Conservation (phyloP, 1,140 invertebrate genomes). For the Bombus affinis region DNA sequence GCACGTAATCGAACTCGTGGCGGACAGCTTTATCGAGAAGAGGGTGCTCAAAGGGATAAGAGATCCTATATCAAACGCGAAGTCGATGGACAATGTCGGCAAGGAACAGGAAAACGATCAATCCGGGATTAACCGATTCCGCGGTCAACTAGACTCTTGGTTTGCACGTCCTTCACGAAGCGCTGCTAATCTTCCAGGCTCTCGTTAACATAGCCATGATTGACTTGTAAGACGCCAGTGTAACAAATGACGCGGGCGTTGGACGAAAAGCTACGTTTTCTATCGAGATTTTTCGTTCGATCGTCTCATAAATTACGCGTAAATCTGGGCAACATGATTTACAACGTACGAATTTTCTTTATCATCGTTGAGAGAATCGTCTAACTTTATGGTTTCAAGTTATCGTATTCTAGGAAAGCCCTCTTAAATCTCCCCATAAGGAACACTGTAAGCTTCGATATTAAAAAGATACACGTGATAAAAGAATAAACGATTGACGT, state of each 20-base stretch:
- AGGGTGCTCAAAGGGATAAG: neutral
- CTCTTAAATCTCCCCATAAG: neutral
- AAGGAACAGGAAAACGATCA: slow-evolving; percentile 38
- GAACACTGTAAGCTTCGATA: neutral
- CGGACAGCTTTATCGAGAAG: neutral
- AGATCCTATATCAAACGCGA: neutral
- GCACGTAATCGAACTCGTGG: slow-evolving; percentile 1
- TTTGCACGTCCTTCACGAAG: slow-evolving; percentile 9
- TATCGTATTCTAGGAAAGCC: neutral
- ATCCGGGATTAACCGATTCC: slow-evolving; percentile 46
- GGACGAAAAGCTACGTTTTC: neutral
- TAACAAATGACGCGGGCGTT: slow-evolving; percentile 31
- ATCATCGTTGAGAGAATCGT: neutral
- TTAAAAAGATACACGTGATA: neutral
- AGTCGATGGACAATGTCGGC: slow-evolving; percentile 5
- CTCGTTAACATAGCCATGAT: slow-evolving; percentile 53
- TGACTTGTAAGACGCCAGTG: slow-evolving; percentile 27
- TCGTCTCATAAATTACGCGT: neutral
- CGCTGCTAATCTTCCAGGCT: slow-evolving; percentile 27
- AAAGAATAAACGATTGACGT: neutral
- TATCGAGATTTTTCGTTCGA: neutral
- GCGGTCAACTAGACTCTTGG: slow-evolving; percentile 13
- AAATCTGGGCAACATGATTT: neutral
- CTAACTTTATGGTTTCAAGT: neutral
- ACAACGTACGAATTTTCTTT: neutral